Evolutionary conservation across 1,140 invertebrate genomes (phyloP).

Genomic region (Ips nitidus): DNA sequence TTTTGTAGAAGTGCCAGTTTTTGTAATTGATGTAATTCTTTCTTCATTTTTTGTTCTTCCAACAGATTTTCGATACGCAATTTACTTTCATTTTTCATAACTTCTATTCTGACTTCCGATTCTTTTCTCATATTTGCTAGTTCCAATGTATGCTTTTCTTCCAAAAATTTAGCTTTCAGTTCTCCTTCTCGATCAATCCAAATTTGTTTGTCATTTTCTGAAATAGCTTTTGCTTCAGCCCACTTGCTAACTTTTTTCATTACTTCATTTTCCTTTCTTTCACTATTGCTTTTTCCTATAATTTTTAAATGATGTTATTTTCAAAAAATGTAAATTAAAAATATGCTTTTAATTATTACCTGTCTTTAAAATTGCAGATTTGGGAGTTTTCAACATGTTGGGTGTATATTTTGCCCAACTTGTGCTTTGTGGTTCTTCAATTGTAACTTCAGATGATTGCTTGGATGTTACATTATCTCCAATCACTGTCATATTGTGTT

Average conservation of each 20-base stretch:
- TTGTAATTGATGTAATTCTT: too few relatives aligned
- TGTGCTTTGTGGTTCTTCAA: too few relatives aligned
- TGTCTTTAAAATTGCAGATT: not conserved
- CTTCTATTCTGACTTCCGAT: not conserved
- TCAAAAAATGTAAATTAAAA: not conserved
- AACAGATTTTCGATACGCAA: too few relatives aligned
- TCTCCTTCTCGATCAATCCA: not conserved
- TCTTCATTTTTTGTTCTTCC: too few relatives aligned
- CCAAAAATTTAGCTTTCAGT: not conserved
- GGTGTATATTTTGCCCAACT: conserved; percentile 1
- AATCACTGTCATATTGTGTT: too few relatives aligned
- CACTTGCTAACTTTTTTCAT: not conserved
- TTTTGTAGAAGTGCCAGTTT: too few relatives aligned
- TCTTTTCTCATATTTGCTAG: not conserved
- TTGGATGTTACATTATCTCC: too few relatives aligned
- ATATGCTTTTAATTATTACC: not conserved
- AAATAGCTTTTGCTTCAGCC: not conserved
- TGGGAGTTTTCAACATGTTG: not conserved
- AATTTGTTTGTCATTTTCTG: not conserved
- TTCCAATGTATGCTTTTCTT: not conserved
- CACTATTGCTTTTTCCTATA: too few relatives aligned
- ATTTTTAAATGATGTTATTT: not conserved
- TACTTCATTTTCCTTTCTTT: not conserved
- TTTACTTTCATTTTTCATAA: not conserved
- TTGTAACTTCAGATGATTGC: too few relatives aligned